Evolutionary conservation across 2,797 vertebrate species (phyloP), one percentile per base, ranked within the genome.

Genomic region (Phyllotis vaccarum): DNA sequence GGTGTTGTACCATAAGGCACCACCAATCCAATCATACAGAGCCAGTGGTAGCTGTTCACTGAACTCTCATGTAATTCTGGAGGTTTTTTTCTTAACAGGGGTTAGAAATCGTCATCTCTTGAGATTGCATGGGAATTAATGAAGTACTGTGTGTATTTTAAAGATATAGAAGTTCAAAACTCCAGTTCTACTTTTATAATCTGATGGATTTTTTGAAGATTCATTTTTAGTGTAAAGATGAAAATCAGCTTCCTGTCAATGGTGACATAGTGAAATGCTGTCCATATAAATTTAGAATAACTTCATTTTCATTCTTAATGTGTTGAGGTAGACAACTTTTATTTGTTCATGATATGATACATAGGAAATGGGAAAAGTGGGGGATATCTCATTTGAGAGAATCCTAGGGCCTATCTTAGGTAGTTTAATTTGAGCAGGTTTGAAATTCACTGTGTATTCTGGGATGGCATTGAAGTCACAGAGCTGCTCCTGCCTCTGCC

Each of bases 121-220:
- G 43, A 16, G 46, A 78, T 95, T 91, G 75, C n/a, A 52, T 74
- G 31, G 10, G n/a, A 82, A 82, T 88, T 88, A 90, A n/a, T 87
- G 60, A 87, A 68, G 43, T 56, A 27, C 6, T 93, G 37, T 52
- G 46, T 81, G 6, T 74, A 70, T 90, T 68, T 90, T 68, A 91
- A 66, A 16, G 27, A 92, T 13, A 40, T 3, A 86, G 3, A n/a
- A 92, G 86, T 34, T 86, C 58, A 92, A 66, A 93, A 91, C 68
- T 58, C 5, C 7, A 43, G 1, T 91, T 90, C 43, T 16, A 21
- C 21, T 68, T 7, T 40, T 91, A 21, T 66, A 86, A 4, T 86
- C 21, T 89, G 27, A 68, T 91, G 49, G 22, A 86, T 95, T 94
- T 91, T 81, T 87, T 91, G 34, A 95, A 56, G 9, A 72, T 75